A percentile compares a stretch with the other conserved stretches of the same genome.
These are phyloP conservation scores for Diachrysia chrysitis DNA, from an alignment of 2,888 invertebrate genomes.

Conservation along the genomic window DNA sequence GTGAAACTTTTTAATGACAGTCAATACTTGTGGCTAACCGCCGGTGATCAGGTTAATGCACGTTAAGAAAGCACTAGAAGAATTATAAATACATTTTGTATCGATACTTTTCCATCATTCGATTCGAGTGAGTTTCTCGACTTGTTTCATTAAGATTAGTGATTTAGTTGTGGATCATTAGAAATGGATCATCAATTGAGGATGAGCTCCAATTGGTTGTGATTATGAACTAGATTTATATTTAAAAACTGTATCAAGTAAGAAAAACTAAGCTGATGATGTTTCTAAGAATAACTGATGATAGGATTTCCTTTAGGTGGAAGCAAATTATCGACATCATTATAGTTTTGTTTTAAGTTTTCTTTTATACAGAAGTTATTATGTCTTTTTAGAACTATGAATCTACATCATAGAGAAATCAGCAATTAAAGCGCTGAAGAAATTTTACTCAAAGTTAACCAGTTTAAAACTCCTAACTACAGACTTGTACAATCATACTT, in stretches of 20 bases:
- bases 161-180: conserved; percentile 44
- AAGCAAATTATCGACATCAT: background rate
- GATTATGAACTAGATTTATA: background rate
- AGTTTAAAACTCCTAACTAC: background rate
- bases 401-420: background rate
- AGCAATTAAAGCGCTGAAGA: background rate
- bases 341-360: background rate
- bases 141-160: conserved; percentile 44
- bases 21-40: conserved; percentile 42
- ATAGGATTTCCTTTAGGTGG: background rate
- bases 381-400: no score
- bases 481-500: background rate
- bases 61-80: conserved; percentile 43
- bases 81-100: conserved; percentile 39
- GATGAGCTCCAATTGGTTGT: conserved; percentile 18
- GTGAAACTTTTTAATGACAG: conserved; percentile 45
- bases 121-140: conserved; percentile 32
- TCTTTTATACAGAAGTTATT: background rate
- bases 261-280: conserved; percentile 6
- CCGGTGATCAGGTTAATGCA: conserved; percentile 38
- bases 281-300: background rate
- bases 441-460: background rate
- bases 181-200: conserved; percentile 29
- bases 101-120: conserved; percentile 35
- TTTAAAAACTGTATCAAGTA: background rate